Evolutionary conservation across 2,888 invertebrate species (phyloP), one percentile per base, ranked within the genome.

Genomic region (Ophraella communa): DNA sequence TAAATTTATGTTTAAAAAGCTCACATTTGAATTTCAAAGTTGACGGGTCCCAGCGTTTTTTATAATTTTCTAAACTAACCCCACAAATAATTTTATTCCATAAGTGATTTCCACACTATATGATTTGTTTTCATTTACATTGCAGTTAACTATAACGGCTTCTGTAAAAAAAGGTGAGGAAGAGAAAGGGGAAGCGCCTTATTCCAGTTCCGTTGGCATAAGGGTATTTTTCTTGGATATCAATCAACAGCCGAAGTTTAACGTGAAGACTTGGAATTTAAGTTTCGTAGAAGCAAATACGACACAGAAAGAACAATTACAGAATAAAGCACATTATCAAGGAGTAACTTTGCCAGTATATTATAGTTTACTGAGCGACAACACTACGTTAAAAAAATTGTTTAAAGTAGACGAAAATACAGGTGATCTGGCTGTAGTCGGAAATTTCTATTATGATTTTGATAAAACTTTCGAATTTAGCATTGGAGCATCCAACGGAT

Each of bases 401-500:
- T 73, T 76, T 35, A 39, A 61, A 1, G 60, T 79, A 1, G 64
- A 74, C 42, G 7, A 18, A 8, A 47, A 23, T 11, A 64, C 58
- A 4, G 77, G 75, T 20, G 49, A 20, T n/a, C 27, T 76, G 18
- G 65, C 58, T 2, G 56, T 78, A 11, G 59, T 56, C n/a, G 17
- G 68, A 1, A 75, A 75, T 45, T 77, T 89, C 70, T 82, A 87
- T 76, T 84, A 87, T 52, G 83, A 83, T 62, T 74, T 73, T 4
- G 73, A 77, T 30, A 74, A 74, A 0, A 69, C 72, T 1, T 84
- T 87, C 74, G 76, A 73, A 0, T 74, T 89, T 17, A 70, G 76
- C 4, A 79, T 89, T 1, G 84, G 84, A 0, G 86, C 87, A 4
- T 83, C 86, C 62, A 86, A 73, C 59, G 70, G 69, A 51, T 24